Percentiles rank a stretch among this genome's conserved stretches.
These are phyloP conservation scores for Ricordea florida DNA, from an alignment of 92 coral and sea anemone genomes.

Conservation along the genomic window DNA sequence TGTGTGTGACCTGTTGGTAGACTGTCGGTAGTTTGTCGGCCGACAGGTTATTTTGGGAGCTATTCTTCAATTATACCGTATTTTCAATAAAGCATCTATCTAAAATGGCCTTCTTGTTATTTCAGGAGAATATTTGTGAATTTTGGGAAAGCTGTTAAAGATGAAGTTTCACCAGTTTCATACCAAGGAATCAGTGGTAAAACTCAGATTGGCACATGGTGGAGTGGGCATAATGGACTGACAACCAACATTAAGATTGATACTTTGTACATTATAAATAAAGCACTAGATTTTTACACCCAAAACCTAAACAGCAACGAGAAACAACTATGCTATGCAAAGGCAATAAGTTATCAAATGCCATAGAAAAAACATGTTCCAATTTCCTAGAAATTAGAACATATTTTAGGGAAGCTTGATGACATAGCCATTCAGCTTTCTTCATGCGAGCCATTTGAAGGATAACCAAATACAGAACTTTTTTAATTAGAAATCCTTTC, in stretches of 20 bases:
- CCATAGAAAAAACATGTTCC: constrained; percentile 9
- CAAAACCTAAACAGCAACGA: not conserved
- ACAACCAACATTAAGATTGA: constrained; percentile 44
- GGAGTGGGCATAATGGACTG: constrained; percentile 30
- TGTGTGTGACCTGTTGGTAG: no score
- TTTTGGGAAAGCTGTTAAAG: constrained; percentile 37
- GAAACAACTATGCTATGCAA: constrained; percentile 43
- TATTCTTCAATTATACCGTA: no score
- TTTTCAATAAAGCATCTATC: no score
- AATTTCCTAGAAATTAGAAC: no score
- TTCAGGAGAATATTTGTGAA: constrained; percentile 55
- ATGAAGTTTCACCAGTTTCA: not conserved
- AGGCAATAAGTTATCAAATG: not conserved
- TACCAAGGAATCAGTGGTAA: constrained; percentile 61
- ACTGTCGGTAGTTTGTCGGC: no score
- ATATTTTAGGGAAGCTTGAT: no score
- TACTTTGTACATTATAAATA: constrained; percentile 62
- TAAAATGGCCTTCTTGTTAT: not conserved
- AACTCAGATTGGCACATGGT: constrained; percentile 84
- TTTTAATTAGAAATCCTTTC: no score
- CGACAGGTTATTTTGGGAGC: no score
- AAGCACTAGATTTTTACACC: constrained; percentile 33
- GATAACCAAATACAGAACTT: no score
- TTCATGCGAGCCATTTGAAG: no score
- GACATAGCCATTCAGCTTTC: no score